Evolutionary conservation across 2,797 vertebrate species (phyloP).

Genomic region (Adelosebastes latens): DNA sequence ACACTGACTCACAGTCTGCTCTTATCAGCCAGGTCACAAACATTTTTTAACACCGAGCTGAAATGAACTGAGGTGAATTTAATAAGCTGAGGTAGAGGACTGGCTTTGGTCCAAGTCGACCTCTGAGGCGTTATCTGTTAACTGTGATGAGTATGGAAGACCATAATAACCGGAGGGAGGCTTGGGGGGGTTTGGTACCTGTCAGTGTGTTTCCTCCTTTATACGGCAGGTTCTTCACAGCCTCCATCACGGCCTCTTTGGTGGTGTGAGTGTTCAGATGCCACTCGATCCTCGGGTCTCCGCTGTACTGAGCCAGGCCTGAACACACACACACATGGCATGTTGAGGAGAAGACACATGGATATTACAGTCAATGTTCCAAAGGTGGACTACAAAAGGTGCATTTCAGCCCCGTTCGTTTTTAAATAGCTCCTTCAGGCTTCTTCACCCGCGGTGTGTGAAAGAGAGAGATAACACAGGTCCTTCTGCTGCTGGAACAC

Average conservation of each 20-base stretch:
- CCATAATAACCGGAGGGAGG: not conserved
- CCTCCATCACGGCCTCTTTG: slow-evolving; percentile 91
- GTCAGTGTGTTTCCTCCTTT: slow-evolving; percentile 98
- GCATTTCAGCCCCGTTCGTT: too few species aligned
- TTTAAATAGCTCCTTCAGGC: too few species aligned
- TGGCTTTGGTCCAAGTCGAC: not conserved
- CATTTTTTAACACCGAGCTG: not conserved
- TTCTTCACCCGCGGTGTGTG: too few species aligned
- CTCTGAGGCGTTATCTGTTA: slow-evolving; percentile 2
- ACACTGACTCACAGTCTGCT: not conserved
- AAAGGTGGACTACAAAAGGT: too few species aligned
- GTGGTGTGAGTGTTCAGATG: slow-evolving; percentile 90
- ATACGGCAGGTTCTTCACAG: slow-evolving; percentile 93
- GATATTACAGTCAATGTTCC: not conserved
- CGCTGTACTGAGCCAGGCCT: slow-evolving; percentile 97
- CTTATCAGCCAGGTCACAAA: slow-evolving; percentile 2
- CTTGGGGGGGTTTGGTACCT: slow-evolving; percentile 75
- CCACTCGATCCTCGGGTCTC: slow-evolving; percentile 96
- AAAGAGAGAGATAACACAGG: too few species aligned
- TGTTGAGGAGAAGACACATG: not conserved
- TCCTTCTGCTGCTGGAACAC: too few species aligned
- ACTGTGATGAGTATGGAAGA: not conserved
- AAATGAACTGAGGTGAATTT: not conserved
- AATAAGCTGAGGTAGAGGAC: slow-evolving; percentile 2
- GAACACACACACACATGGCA: slow-evolving; percentile 13